phyloP scores from a whole-genome alignment of 2,797 vertebrate genomes.

The Acanthurus tractus region DNA sequence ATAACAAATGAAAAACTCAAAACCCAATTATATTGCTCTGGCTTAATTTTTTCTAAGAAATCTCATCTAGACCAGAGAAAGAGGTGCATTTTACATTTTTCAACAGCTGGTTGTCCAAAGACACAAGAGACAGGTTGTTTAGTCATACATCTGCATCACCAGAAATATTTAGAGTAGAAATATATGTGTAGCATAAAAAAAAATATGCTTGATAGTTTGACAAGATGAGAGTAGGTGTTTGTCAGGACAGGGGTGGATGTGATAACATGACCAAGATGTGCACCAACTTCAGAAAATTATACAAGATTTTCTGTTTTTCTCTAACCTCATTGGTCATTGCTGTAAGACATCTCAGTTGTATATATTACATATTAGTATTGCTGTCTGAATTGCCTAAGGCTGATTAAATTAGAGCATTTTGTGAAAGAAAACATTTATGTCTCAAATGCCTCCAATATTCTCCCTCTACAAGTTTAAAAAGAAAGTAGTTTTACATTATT shows the following conservation, averaged over 20 bases:
- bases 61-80: not conserved
- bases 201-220: too few species aligned
- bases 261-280: too few species aligned
- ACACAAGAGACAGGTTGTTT: not conserved
- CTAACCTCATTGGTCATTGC: too few species aligned
- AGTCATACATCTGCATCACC: not conserved
- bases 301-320: too few species aligned
- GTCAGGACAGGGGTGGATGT: too few species aligned
- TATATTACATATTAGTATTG: too few species aligned
- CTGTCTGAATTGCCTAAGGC: too few species aligned
- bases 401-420: not conserved
- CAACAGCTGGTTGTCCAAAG: not conserved
- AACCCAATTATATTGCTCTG: not conserved
- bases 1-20: conserved; percentile 5
- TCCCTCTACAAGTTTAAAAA: conserved; percentile 5
- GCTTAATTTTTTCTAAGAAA: not conserved
- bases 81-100: conserved; percentile 17
- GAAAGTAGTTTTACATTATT: not conserved
- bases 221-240: too few species aligned
- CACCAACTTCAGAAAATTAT: too few species aligned
- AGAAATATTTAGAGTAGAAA: too few species aligned
- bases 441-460: not conserved
- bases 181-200: too few species aligned
- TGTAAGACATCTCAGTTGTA: too few species aligned
- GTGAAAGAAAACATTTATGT: not conserved